Conservation (phyloP, 2,888 invertebrate species). For the Morpho deidamia region DNA sequence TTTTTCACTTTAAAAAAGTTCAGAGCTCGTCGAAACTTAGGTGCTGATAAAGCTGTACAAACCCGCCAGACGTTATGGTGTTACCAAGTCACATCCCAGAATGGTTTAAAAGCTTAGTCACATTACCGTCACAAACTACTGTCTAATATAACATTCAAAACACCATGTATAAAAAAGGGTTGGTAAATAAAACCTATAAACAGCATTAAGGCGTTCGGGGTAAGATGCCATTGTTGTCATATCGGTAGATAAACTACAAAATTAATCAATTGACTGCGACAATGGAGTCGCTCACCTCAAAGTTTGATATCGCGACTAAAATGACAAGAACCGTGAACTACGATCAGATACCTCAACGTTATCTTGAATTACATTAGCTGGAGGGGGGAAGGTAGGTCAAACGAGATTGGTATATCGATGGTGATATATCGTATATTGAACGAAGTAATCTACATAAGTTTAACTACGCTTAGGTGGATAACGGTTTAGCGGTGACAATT, state of each 20-base stretch:
- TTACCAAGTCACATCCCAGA: too few relatives aligned
- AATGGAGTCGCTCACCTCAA: constrained; percentile 66
- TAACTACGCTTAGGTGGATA: constrained; percentile 46
- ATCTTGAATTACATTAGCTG: constrained; percentile 5
- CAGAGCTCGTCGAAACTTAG: too few relatives aligned
- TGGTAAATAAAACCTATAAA: constrained; percentile 63
- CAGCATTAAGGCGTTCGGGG: constrained; percentile 66
- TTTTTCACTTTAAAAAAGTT: too few relatives aligned
- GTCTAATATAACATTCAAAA: constrained; percentile 30
- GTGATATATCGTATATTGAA: constrained; percentile 39
- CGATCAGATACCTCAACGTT: constrained; percentile 12
- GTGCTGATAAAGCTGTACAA: too few relatives aligned
- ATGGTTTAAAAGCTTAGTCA: constrained; percentile 5
- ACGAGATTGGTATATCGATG: constrained; percentile 33
- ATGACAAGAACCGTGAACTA: constrained; percentile 34
- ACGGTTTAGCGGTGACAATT: constrained; percentile 56
- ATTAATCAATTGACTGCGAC: constrained; percentile 70
- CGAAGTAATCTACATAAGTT: constrained; percentile 54
- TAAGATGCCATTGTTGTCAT: constrained; percentile 72
- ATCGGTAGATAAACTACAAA: constrained; percentile 72
- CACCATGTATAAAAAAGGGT: constrained; percentile 57
- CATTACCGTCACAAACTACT: constrained; percentile 4
- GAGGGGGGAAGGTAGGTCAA: constrained; percentile 30
- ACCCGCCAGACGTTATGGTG: too few relatives aligned
- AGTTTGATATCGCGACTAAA: constrained; percentile 40